Conservation (phyloP, 2,797 vertebrate genomes). For the Margarornis squamiger region DNA sequence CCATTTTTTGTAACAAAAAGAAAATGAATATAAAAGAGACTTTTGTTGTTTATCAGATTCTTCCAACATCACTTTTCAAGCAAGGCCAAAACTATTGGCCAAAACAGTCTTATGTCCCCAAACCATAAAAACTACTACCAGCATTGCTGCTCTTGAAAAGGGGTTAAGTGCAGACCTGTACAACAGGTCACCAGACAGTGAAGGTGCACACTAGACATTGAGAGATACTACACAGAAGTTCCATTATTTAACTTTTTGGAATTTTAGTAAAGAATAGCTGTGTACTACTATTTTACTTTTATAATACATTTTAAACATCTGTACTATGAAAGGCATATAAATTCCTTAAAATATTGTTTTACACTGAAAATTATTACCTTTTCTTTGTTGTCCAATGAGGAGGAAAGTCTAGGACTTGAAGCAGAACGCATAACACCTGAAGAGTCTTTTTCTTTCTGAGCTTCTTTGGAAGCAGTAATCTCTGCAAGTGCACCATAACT, state of each 20-base stretch:
- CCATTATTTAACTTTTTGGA: not conserved
- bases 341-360: not conserved
- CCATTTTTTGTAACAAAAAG: not conserved
- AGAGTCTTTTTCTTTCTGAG: conserved; percentile 93
- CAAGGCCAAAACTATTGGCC: not conserved
- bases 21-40: not conserved
- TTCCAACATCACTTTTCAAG: not conserved
- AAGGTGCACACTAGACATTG: not conserved
- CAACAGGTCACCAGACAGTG: not conserved
- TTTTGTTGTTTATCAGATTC: not conserved
- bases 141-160: not conserved
- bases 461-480: conserved; percentile 95
- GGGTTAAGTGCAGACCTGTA: not conserved
- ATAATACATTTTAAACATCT: not conserved
- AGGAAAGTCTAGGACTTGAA: conserved; percentile 95
- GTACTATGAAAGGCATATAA: not conserved
- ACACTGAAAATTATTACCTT: conserved; percentile 67
- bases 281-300: not conserved
- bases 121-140: not conserved
- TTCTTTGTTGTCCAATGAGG: conserved; percentile 95
- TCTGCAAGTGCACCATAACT: conserved; percentile 96
- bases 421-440: conserved; percentile 96
- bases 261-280: not conserved
- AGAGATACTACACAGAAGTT: not conserved
- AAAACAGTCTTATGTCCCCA: no score